Base-by-base conservation (phyloP, 2,113 vertebrate genomes). In the Sminthopsis crassicaudata region DNA sequence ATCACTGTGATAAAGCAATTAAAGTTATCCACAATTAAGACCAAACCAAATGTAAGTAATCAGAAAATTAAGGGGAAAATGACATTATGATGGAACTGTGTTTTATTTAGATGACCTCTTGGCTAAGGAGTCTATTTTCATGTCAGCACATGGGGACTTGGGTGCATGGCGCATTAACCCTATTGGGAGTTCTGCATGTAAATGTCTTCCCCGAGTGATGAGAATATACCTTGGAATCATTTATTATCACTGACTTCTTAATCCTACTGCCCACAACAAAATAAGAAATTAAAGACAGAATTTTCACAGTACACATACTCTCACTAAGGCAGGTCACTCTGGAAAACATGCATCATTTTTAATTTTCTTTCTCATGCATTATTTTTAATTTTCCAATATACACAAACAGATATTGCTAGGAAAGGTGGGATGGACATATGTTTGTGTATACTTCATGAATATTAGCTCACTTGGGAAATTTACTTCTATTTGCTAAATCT, bases 41-140 rank as follows among this genome's bases (percentile, higher is more conserved):
- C 92, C 95, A 97, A 97, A 93, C 92, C 48, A 95, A 97, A 98
- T 96, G 95, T 97, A 97, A 97, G 95, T 95, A 97, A 97, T 97
- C 96, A 97, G 96, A 96, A 97, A 97, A 97, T 97, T 97, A 96
- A 97, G 94, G 93, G 92, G 91, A n/a, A 97, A 97, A 96, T 96
- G 96, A 97, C 92, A 97, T 97, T 95, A 96, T 94, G 93, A 94
- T 96, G 93, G 90, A 51, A 90, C 76, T 94, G 92, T 91, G 53
- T 95, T 93, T 96, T 95, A 94, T 96, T 90, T 36, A 91, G 89
- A 93, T 95, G 93, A 97, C 96, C 96, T 97, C 36, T 54, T 94
- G 88, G 55, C 93, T 90, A 91, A 97, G 91, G 95, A 96, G 94
- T 95, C 94, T 91, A 94, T 60, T 96, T 91, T 97, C n/a, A 55